Percentiles rank a stretch among this genome's conserved stretches.
Evolutionary conservation across 1,140 invertebrate species (phyloP).

Genomic region (Zaprionus camerounensis): DNA sequence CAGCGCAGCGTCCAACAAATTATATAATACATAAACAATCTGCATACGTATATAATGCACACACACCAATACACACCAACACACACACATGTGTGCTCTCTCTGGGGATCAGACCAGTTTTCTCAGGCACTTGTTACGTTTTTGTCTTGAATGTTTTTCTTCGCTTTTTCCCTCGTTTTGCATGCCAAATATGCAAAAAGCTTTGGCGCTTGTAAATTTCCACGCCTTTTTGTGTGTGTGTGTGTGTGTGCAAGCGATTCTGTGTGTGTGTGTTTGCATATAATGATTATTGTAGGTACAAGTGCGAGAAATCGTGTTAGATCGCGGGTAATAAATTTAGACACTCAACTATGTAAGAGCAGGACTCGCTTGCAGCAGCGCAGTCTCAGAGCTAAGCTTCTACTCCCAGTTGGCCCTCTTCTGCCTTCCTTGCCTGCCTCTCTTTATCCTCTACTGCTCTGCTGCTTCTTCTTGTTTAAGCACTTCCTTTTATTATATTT

Average conservation of each 20-base stretch:
- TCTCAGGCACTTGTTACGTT: constrained; percentile 74
- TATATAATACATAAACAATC: constrained; percentile 75
- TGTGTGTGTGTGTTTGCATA: constrained; percentile 62
- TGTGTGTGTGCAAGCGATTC: constrained; percentile 26
- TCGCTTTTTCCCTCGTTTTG: constrained; percentile 57
- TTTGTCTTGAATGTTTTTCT: constrained; percentile 45
- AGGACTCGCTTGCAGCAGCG: constrained; percentile 56
- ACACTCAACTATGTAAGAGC: constrained; percentile 81
- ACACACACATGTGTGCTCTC: neutral
- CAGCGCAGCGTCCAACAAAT: constrained; percentile 57
- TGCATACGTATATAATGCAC: constrained; percentile 19
- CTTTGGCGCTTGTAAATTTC: constrained; percentile 75
- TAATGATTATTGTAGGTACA: constrained; percentile 83
- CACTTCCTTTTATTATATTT: constrained; percentile 82
- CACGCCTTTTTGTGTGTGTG: constrained; percentile 13
- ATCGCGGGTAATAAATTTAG: constrained; percentile 82
- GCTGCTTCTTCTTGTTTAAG: constrained; percentile 55
- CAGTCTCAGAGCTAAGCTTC: constrained; percentile 21
- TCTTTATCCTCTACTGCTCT: constrained; percentile 9
- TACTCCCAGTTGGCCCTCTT: constrained; percentile 4
- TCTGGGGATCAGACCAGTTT: constrained; percentile 62
- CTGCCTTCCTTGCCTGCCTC: neutral
- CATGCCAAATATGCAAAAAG: constrained; percentile 82
- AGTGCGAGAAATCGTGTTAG: constrained; percentile 83
- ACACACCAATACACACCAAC: neutral